These are phyloP conservation scores for Macrosoma leucophasiata DNA, from an alignment of 2,888 invertebrate genomes.

Conservation along the genomic window DNA sequence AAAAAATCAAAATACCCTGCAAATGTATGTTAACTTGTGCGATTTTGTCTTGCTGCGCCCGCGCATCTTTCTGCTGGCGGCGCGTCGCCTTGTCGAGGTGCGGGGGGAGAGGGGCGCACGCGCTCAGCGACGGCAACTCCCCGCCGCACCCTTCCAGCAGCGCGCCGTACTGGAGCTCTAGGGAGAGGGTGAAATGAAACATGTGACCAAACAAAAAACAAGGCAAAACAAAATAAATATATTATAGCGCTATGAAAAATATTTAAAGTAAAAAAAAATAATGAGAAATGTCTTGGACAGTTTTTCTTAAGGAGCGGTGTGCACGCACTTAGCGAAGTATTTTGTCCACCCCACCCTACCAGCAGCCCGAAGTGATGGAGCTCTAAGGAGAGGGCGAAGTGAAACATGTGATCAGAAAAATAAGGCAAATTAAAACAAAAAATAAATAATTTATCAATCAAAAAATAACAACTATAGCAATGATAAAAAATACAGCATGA, in stretches of 20 bases:
- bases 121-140: conserved; percentile 67
- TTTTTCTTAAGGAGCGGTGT: neutral
- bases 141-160: conserved; percentile 73
- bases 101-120: conserved; percentile 69
- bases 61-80: conserved; percentile 76
- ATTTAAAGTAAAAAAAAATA: conserved; percentile 20
- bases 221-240: conserved; percentile 28
- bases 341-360: conserved; percentile 74
- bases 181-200: conserved; percentile 31
- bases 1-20: conserved; percentile 80
- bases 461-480: neutral
- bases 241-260: conserved; percentile 20
- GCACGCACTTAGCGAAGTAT: conserved; percentile 64
- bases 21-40: conserved; percentile 88
- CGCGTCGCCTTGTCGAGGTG: conserved; percentile 77
- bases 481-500: too few species aligned
- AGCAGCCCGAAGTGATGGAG: conserved; percentile 74
- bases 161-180: conserved; percentile 77
- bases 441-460: neutral
- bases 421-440: neutral
- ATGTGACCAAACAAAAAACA: conserved; percentile 36
- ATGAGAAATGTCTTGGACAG: conserved; percentile 1
- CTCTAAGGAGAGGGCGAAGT: conserved; percentile 52
- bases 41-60: conserved; percentile 83
- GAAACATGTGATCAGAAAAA: conserved; percentile 14